Evolutionary conservation across 2,888 invertebrate species (phyloP).

Genomic region (Beris chalybata): DNA sequence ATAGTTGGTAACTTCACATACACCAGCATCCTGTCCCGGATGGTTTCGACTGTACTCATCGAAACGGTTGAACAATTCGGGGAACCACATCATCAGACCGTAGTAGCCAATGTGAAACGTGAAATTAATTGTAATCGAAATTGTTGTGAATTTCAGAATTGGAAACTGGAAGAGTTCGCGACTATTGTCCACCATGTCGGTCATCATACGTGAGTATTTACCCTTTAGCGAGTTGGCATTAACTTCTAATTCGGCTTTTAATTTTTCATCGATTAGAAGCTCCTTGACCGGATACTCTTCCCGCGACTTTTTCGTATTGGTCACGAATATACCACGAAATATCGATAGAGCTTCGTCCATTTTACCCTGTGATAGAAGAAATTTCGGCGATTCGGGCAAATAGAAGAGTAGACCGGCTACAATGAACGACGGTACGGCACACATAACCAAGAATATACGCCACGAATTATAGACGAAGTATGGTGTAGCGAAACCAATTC

Average conservation of each 20-base stretch:
- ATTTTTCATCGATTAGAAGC: constrained; percentile 63
- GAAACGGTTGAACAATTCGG: constrained; percentile 89
- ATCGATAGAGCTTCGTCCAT: constrained; percentile 80
- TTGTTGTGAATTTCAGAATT: constrained; percentile 78
- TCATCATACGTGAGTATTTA: constrained; percentile 72
- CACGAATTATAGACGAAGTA: constrained; percentile 85
- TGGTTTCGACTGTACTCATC: constrained; percentile 74
- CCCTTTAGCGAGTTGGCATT: constrained; percentile 62
- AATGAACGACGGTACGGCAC: constrained; percentile 85
- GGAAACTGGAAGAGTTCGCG: constrained; percentile 79
- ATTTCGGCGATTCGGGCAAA: constrained; percentile 90
- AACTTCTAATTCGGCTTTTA: constrained; percentile 51
- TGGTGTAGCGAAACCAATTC: constrained; percentile 68
- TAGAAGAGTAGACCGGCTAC: constrained; percentile 81
- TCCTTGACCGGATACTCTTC: constrained; percentile 78
- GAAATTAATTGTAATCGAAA: constrained; percentile 87
- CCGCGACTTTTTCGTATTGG: constrained; percentile 75
- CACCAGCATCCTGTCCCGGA: constrained; percentile 68
- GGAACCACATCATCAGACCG: constrained; percentile 97
- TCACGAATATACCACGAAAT: constrained; percentile 77
- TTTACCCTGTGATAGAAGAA: constrained; percentile 76
- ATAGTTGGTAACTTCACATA: constrained; percentile 76
- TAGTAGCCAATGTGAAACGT: constrained; percentile 96
- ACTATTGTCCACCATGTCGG: constrained; percentile 78
- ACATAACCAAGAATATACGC: constrained; percentile 87